Evolutionary conservation across 2,113 vertebrate species (phyloP).

Genomic region (Macaca mulatta): DNA sequence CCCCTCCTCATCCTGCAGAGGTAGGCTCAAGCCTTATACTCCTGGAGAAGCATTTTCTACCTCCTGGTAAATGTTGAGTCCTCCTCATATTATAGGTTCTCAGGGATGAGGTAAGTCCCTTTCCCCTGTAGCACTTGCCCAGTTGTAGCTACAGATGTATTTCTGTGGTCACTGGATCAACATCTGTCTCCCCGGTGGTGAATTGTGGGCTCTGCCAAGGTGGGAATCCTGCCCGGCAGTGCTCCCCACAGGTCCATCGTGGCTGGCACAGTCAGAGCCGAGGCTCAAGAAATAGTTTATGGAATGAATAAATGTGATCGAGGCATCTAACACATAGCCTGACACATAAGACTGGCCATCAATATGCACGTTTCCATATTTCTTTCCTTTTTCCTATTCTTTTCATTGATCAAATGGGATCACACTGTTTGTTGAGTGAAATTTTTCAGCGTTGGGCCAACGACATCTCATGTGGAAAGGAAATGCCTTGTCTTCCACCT

Average conservation of each 20-base stretch:
- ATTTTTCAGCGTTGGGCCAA: accelerated
- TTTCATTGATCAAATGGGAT: accelerated
- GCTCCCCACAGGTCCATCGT: accelerated
- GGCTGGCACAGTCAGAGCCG: too few species aligned
- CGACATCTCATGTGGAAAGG: accelerated
- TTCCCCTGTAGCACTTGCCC: accelerated
- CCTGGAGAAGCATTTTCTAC: too few species aligned
- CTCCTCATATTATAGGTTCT: neutral
- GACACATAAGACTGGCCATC: neutral
- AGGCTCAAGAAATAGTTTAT: accelerated
- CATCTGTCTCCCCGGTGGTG: neutral
- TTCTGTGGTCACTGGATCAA: neutral
- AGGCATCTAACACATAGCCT: neutral
- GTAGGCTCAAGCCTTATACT: neutral
- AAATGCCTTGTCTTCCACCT: neutral
- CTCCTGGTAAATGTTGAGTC: too few species aligned
- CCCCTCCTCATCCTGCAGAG: neutral
- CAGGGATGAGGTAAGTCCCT: neutral
- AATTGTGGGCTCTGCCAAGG: accelerated
- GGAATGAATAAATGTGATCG: accelerated
- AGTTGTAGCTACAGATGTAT: accelerated
- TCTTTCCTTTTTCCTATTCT: neutral
- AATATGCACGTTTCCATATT: accelerated
- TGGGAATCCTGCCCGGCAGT: accelerated
- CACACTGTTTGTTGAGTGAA: accelerated